Base-by-base conservation (phyloP, 1,140 invertebrate genomes). In the Drosophila pectinifera region DNA sequence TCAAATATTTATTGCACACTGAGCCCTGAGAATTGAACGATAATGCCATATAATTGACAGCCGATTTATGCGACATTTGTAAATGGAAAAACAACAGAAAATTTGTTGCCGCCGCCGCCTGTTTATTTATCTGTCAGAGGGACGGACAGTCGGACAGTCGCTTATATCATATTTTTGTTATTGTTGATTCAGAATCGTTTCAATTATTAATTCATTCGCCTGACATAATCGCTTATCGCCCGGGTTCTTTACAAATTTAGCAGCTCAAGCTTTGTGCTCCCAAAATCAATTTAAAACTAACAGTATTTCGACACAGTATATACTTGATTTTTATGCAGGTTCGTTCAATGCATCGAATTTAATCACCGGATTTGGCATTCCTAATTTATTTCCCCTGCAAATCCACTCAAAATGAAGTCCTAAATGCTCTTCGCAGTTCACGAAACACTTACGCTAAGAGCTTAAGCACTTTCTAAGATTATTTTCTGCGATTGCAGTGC, bases 21-120 rank as follows among this genome's bases (percentile, higher is more conserved):
- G 63, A 59, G 70, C 36, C 16, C 34, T 22, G 59, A 28, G 28
- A 48, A 53, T 22, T 22, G 26, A 42, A 65, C 41, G 76, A 75
- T 83, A 83, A 83, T 84, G 76, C 80, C 76, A 67, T 49, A 76
- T 83, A 83, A 83, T 83, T 83, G 80, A 84, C 80, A 76, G 54
- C 43, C 68, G 74, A 83, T 84, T 84, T 83, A 79, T 83, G 80
- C 54, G 63, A 81, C 80, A 74, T 78, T 73, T 63, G 53, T 57
- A 74, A 79, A 61, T 67, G 45, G 31, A 56, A 48, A 63, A 34
- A 18, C 41, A 54, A 69, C 28, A 24, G n/a, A 7, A 1, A 26
- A 75, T 75, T 76, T 55, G 62, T 53, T n/a, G 26, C 14, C 34
- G 31, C 16, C n/a, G 7, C 16, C 6, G n/a, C n/a, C 36, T 70